Percentiles rank a stretch among this genome's conserved stretches.
Conservation (phyloP, 2,113 vertebrate species). For the Boulengeromyrus knoepffleri region DNA sequence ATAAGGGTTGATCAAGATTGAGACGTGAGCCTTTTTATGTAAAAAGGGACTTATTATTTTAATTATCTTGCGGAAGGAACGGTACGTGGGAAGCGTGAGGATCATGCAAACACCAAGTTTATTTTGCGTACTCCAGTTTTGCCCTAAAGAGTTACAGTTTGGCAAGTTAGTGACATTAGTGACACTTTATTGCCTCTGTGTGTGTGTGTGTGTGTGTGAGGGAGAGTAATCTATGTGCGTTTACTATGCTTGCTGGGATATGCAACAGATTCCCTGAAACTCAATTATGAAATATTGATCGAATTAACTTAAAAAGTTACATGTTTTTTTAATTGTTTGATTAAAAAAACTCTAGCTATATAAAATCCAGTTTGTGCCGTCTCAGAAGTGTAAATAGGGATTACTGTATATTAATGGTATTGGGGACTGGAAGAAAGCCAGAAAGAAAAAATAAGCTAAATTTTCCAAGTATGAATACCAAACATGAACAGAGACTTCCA, state of each 20-base stretch:
- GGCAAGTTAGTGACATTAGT: background rate
- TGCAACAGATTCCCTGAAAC: background rate
- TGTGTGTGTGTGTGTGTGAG: too few relatives aligned
- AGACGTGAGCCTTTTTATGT: background rate
- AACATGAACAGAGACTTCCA: background rate
- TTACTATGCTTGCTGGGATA: background rate
- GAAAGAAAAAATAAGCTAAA: background rate
- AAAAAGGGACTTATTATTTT: background rate
- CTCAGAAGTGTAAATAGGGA: background rate
- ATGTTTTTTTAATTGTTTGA: too few relatives aligned
- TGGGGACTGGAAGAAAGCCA: background rate
- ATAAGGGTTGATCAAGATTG: background rate
- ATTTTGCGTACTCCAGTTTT: background rate
- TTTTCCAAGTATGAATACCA: background rate
- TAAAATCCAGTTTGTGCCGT: background rate
- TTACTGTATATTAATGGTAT: background rate
- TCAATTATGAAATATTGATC: background rate
- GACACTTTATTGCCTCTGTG: background rate
- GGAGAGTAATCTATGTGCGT: too few relatives aligned
- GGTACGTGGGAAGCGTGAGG: background rate
- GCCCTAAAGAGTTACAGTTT: too few relatives aligned
- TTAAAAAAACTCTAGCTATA: background rate
- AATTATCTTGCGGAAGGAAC: background rate
- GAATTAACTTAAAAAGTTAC: background rate
- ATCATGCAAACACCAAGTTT: background rate